Base-by-base conservation (phyloP, 2,888 invertebrate genomes). In the Conistra vaccinii region DNA sequence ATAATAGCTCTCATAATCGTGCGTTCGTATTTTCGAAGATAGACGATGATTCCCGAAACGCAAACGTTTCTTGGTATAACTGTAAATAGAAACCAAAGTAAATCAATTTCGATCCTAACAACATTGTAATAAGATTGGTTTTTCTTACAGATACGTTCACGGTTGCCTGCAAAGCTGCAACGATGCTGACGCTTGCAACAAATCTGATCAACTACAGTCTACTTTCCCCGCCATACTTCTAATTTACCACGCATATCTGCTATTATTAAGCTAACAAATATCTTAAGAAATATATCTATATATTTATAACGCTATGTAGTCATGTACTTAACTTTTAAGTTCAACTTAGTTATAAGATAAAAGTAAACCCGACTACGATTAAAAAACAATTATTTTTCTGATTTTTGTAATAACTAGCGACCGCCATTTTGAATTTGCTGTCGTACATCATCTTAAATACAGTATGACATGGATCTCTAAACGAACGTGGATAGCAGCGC, bases 121-220 rank as follows among this genome's bases (percentile, higher is more conserved):
- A 45, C 20, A 4, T n/a, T 51, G 29, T n/a, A 32, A 55, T 55
- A 45, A 35, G 17, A 60, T 66, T 23, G 9, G 0, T 7, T 60
- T 51, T 53, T 35, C 20, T 94, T 95, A 17, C 93, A 98, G 99
- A 91, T 98, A 99, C 91, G 98, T 99, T 80, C 97, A 98, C 88
- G 99, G 99, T 71, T 99, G 99, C 93, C 97, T 99, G n/a, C 99
- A 99, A 92, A 99, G 98, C 90, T 99, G 99, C 95, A 98, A 98
- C 92, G 98, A 99, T 91, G 98, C 98, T 0, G 99, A 99, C 93
- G 99, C 98, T 17, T 99, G 99, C 94, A 99, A 99, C 92, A 85
- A 90, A 3, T 88, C 94, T 0, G n/a, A 67, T 2, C 63, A 91
- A 84, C 32, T 84, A 0, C 67, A 48, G 2, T 55, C 68, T 20